phyloP scores from a whole-genome alignment of 2,797 vertebrate species.

The Dendrocincla tyrannina region DNA sequence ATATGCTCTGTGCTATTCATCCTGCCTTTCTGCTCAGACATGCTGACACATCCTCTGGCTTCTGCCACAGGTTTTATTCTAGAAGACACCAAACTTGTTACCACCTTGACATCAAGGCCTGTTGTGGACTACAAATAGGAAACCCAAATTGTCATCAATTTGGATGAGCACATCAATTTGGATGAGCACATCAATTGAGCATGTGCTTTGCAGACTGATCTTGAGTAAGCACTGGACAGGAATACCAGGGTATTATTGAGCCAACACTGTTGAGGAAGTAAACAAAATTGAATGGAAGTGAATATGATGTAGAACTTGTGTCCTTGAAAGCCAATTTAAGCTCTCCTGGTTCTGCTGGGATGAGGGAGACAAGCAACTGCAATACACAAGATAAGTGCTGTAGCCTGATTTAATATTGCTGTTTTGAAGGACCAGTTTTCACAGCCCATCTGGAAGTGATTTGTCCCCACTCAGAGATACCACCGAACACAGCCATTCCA shows the following conservation, averaged over 20 bases:
- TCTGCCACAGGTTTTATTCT: not conserved
- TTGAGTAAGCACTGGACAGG: not conserved
- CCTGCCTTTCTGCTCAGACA: not conserved
- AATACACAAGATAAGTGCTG: constrained; percentile 13
- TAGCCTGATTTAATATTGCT: constrained; percentile 4
- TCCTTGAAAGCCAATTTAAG: constrained; percentile 62
- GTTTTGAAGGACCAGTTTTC: constrained; percentile 43
- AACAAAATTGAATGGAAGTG: constrained; percentile 9
- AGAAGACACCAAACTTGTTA: not conserved
- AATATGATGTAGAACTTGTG: not conserved
- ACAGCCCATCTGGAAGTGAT: constrained; percentile 7
- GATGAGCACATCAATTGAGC: no score
- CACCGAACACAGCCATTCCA: constrained; percentile 1
- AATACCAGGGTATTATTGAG: not conserved
- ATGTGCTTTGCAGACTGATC: not conserved
- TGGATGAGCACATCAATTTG: no score
- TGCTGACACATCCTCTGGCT: not conserved
- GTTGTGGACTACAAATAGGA: not conserved
- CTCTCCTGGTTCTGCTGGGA: constrained; percentile 22
- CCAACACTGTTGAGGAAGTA: not conserved
- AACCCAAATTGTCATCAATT: not conserved
- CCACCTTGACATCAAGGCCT: not conserved
- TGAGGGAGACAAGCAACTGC: constrained; percentile 14
- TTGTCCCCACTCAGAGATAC: not conserved
- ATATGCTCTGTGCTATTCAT: not conserved